Conservation (phyloP, 92 coral and sea anemone species). For the Isaurus tuberculatus region DNA sequence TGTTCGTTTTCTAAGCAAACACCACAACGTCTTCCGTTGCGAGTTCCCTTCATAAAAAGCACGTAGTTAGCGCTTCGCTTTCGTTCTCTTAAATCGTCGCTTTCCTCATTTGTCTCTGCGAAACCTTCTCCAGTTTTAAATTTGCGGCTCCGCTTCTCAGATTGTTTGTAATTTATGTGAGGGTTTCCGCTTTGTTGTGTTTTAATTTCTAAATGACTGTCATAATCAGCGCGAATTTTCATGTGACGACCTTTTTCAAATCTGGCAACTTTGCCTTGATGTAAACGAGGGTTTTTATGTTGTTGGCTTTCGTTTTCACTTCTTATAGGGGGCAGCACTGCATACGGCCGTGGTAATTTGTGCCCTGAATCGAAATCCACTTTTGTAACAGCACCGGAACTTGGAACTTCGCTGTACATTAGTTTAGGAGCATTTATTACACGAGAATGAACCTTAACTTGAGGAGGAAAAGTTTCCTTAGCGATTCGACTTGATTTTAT, state of each 20-base stretch:
- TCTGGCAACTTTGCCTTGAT: slow-evolving; percentile 29
- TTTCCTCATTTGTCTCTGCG: slow-evolving; percentile 19
- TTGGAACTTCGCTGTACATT: slow-evolving; percentile 11
- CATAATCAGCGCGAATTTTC: background rate
- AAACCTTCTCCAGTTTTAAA: background rate
- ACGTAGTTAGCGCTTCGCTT: slow-evolving; percentile 70
- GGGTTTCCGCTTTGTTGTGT: slow-evolving; percentile 15
- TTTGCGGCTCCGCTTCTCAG: slow-evolving; percentile 1
- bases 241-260: background rate
- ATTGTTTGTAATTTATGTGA: background rate
- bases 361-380: slow-evolving; percentile 60
- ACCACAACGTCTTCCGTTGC: slow-evolving; percentile 75
- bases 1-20: slow-evolving; percentile 82
- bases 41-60: slow-evolving; percentile 68
- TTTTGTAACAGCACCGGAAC: background rate
- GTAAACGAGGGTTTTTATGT: background rate
- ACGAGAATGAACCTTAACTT: background rate
- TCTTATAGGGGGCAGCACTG: slow-evolving; percentile 85
- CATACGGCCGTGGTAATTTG: slow-evolving; percentile 75
- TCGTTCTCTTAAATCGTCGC: slow-evolving; percentile 34
- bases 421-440: slow-evolving; percentile 12
- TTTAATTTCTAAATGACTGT: slow-evolving; percentile 1
- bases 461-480: slow-evolving; percentile 14
- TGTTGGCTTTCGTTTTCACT: slow-evolving; percentile 28
- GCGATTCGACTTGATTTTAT: slow-evolving; percentile 21